Conservation (phyloP, 2,113 vertebrate species). For the Gopherus evgoodei region DNA sequence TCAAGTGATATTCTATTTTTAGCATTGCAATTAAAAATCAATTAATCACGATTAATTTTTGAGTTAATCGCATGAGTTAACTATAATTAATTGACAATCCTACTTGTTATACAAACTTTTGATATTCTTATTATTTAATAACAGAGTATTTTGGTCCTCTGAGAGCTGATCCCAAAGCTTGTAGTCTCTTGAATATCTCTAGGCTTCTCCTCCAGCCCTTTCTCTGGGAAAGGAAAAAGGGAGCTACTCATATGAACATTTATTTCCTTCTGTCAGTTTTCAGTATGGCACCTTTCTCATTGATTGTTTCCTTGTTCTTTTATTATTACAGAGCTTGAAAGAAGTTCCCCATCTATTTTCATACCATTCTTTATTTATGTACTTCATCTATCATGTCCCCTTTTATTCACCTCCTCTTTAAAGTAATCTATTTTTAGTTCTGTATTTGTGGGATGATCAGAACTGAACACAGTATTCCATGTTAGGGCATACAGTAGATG, state of each 20-base stretch:
- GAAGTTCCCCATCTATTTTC: neutral
- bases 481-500: neutral
- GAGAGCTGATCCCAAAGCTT: neutral
- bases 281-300: neutral
- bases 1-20: no score
- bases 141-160: neutral
- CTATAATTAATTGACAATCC: no score
- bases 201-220: neutral
- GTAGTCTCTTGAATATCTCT: neutral
- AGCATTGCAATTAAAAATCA: no score
- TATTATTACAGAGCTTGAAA: neutral
- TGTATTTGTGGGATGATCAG: neutral
- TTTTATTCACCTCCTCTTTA: neutral
- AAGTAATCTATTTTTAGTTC: neutral
- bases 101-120: neutral
- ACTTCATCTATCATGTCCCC: neutral
- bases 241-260: neutral
- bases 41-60: no score
- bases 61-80: no score
- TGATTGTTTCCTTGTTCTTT: neutral
- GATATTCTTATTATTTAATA: neutral
- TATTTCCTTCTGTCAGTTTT: neutral
- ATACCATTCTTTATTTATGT: neutral
- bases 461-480: neutral
- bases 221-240: neutral